A percentile compares a stretch with the other conserved stretches of the same genome.
Conservation (phyloP, 2,113 vertebrate genomes). For the Bungarus multicinctus region DNA sequence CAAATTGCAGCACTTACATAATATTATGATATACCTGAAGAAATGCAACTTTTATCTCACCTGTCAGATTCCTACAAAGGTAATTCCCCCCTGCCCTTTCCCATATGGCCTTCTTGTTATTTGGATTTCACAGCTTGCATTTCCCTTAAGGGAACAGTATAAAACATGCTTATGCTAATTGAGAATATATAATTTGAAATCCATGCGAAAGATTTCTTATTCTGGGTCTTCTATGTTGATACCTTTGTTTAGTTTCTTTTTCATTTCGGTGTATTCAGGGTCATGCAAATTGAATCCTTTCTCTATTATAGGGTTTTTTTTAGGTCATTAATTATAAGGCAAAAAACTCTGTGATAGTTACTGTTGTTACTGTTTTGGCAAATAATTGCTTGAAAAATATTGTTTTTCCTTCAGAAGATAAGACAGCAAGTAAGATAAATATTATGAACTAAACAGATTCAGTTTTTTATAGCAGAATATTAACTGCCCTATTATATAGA, state of each 20-base stretch:
- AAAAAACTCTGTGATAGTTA: neutral
- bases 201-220: neutral
- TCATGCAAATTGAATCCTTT: neutral
- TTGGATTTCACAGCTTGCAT: neutral
- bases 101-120: constrained; percentile 15
- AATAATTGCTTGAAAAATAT: constrained; percentile 11
- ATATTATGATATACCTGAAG: constrained; percentile 42
- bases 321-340: neutral
- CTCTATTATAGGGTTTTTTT: neutral
- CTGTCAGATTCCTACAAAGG: constrained; percentile 24
- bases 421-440: constrained; percentile 10
- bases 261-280: neutral
- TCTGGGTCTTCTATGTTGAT: neutral
- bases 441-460: neutral
- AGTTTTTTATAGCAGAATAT: neutral
- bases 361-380: neutral
- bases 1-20: constrained; percentile 44
- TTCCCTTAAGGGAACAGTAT: neutral
- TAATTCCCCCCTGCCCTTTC: constrained; percentile 8
- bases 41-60: constrained; percentile 44
- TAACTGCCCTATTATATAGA: neutral
- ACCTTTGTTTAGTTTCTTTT: neutral
- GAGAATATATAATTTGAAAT: neutral
- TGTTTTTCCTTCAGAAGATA: constrained; percentile 15
- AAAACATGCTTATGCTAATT: neutral